Evolutionary conservation across 2,797 vertebrate genomes (phyloP).

Genomic region (Pantherophis alleghaniensis): DNA sequence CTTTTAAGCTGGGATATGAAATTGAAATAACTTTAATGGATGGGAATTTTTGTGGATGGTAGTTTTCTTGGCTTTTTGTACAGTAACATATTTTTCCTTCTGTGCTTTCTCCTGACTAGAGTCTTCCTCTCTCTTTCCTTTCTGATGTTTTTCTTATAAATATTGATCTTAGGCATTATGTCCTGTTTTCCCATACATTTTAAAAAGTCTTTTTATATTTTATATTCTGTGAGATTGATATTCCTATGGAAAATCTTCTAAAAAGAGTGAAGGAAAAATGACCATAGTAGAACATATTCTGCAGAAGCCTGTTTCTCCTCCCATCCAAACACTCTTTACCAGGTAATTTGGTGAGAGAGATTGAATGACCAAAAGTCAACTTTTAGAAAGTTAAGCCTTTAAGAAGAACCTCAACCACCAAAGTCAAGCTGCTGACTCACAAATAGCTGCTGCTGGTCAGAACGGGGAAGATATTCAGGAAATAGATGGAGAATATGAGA

Average conservation of each 20-base stretch:
- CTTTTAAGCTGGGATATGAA: not conserved
- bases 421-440: not conserved
- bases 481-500: not conserved
- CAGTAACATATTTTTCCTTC: not conserved
- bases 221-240: not conserved
- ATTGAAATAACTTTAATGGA: not conserved
- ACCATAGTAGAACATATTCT: not conserved
- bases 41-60: not conserved
- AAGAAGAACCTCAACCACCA: not conserved
- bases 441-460: not conserved
- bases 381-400: not conserved
- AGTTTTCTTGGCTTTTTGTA: not conserved
- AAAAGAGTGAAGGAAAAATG: not conserved
- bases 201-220: not conserved
- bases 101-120: not conserved
- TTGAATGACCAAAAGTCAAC: not conserved
- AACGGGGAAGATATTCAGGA: not conserved
- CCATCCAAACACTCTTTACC: not conserved
- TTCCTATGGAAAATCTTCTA: not conserved
- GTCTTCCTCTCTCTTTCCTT: not conserved
- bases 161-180: not conserved
- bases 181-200: not conserved
- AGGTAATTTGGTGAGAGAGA: not conserved
- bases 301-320: not conserved
- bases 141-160: not conserved